phyloP scores from a whole-genome alignment of 1,140 invertebrate species.

The Triops cancriformis region DNA sequence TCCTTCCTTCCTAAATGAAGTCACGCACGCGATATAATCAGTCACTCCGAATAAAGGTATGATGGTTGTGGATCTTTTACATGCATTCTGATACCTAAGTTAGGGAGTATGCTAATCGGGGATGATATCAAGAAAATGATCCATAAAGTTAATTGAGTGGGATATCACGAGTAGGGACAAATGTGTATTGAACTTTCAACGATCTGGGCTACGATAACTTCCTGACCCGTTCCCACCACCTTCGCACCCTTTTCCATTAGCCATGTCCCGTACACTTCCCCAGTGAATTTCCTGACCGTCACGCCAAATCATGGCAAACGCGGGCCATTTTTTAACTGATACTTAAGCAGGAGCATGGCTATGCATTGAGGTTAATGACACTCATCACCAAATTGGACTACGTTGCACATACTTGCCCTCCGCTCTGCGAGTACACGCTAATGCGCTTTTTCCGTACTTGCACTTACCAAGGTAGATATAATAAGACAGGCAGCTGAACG shows the following conservation, averaged over 20 bases:
- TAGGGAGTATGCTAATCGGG: not conserved
- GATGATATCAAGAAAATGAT: not conserved
- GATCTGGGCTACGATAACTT: constrained; percentile 1
- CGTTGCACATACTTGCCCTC: not conserved
- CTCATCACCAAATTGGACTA: not conserved
- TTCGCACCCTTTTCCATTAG: not conserved
- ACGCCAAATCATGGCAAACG: not conserved
- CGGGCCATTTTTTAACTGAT: not conserved
- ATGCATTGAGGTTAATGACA: constrained; percentile 10
- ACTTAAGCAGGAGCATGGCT: not conserved
- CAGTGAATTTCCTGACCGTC: not conserved
- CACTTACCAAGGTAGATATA: not conserved
- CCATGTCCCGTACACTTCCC: not conserved
- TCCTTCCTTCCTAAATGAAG: constrained; percentile 13
- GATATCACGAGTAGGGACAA: not conserved
- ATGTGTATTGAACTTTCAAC: not conserved
- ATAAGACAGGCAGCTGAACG: not conserved
- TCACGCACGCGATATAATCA: constrained; percentile 10
- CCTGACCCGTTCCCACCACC: not conserved
- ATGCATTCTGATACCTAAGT: not conserved
- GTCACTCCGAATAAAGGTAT: not conserved
- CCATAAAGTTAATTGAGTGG: not conserved
- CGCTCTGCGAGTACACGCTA: not conserved
- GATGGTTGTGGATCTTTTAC: not conserved
- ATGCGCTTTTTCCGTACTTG: not conserved